phyloP scores from a whole-genome alignment of 2,888 invertebrate genomes.

The Drosophila monieri region DNA sequence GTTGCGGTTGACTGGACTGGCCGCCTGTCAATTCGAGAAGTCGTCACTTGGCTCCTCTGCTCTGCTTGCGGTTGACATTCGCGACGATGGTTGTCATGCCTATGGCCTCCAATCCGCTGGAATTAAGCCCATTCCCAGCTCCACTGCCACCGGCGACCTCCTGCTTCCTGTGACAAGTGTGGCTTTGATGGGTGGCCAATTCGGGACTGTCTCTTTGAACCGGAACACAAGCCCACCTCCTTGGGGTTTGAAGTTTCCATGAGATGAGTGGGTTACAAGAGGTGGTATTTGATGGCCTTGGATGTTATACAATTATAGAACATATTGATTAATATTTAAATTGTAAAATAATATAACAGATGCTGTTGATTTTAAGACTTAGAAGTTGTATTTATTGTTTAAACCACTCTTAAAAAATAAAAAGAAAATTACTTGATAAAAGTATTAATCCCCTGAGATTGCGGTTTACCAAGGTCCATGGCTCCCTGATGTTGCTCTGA shows the following conservation, averaged over 20 bases:
- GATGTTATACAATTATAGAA: neutral
- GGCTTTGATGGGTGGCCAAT: slow-evolving; percentile 26
- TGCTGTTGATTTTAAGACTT: too few relatives aligned
- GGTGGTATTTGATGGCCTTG: neutral
- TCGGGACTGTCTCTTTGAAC: slow-evolving; percentile 13
- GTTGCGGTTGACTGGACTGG: slow-evolving; percentile 41
- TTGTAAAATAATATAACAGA: neutral
- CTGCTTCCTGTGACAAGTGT: slow-evolving; percentile 39
- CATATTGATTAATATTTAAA: neutral
- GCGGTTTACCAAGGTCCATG: slow-evolving; percentile 8
- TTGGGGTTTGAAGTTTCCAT: slow-evolving; percentile 5
- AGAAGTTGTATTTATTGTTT: neutral
- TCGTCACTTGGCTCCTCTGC: slow-evolving; percentile 43
- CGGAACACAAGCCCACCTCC: neutral
- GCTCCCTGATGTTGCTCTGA: slow-evolving; percentile 2
- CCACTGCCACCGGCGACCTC: slow-evolving; percentile 16
- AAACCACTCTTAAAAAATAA: neutral
- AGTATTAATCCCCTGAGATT: slow-evolving; percentile 1
- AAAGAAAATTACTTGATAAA: neutral
- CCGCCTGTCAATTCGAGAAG: slow-evolving; percentile 66
- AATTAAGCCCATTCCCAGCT: neutral
- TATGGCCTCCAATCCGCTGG: slow-evolving; percentile 39
- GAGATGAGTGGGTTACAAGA: neutral
- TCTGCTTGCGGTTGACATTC: slow-evolving; percentile 62
- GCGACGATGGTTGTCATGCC: slow-evolving; percentile 44